phyloP scores from a whole-genome alignment of 1,140 invertebrate species.

The Calliphora vicina region DNA sequence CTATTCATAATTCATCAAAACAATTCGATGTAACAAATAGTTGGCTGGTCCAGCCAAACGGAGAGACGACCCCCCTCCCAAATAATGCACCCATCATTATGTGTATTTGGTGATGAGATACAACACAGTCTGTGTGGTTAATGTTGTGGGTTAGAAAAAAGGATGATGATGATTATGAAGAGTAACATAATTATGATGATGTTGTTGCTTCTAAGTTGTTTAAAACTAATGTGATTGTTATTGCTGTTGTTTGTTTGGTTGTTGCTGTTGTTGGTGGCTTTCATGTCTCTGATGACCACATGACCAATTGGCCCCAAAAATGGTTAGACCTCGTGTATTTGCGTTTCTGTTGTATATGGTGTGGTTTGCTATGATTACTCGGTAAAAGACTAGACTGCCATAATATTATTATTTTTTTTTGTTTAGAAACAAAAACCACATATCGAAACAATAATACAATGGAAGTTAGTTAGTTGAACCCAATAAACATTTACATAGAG shows the following conservation, averaged over 20 bases:
- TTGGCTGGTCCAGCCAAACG: background rate
- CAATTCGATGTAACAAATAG: background rate
- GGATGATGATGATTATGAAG: background rate
- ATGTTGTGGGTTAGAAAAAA: background rate
- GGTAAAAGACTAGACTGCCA: too few relatives aligned
- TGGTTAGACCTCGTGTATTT: background rate
- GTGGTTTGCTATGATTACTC: too few relatives aligned
- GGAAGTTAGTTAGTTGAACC: too few relatives aligned
- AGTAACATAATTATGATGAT: background rate
- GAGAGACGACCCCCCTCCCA: background rate
- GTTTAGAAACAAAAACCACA: too few relatives aligned
- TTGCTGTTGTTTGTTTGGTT: background rate
- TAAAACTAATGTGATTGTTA: background rate
- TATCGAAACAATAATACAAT: too few relatives aligned
- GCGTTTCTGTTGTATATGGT: background rate
- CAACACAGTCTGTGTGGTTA: background rate
- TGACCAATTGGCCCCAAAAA: slow-evolving; percentile 15
- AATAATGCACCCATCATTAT: background rate
- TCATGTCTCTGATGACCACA: slow-evolving; percentile 1
- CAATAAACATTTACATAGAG: too few relatives aligned
- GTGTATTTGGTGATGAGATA: background rate
- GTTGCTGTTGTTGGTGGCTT: background rate
- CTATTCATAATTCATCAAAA: background rate
- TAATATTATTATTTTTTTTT: too few relatives aligned
- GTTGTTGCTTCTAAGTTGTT: background rate